Conservation (phyloP, 2,113 vertebrate genomes). For the Nematolebias whitei region DNA sequence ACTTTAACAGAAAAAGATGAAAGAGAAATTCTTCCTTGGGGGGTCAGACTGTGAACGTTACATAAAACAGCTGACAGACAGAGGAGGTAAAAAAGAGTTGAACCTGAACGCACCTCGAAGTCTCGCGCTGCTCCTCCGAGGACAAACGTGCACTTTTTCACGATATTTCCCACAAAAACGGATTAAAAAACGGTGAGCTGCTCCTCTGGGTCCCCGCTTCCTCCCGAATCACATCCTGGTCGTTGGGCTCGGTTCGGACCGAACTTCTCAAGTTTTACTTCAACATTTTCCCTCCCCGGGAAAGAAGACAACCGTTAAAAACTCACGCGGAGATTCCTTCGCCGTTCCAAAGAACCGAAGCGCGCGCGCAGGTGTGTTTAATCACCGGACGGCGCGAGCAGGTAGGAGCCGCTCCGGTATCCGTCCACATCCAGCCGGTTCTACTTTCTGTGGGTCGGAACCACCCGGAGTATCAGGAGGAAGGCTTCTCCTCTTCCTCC, state of each 20-base stretch:
- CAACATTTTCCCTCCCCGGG: constrained; percentile 39
- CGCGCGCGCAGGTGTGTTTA: background rate
- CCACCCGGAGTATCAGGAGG: constrained; percentile 21
- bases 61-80: too few species aligned
- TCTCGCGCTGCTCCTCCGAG: background rate
- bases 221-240: constrained; percentile 52
- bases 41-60: too few species aligned
- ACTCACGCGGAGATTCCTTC: constrained; percentile 5
- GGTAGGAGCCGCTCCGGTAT: background rate
- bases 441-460: constrained; percentile 17
- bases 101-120: constrained; percentile 36
- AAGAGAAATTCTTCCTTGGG: too few species aligned
- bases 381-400: background rate
- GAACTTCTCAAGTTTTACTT: constrained; percentile 16
- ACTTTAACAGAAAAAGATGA: too few species aligned
- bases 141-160: too few species aligned
- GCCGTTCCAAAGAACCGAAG: constrained; percentile 25
- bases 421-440: background rate
- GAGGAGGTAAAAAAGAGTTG: too few species aligned
- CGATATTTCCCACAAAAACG: constrained; percentile 25
- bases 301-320: too few species aligned
- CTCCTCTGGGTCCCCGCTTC: background rate
- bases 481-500: constrained; percentile 40
- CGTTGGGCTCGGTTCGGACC: background rate
- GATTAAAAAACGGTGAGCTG: background rate